These are phyloP conservation scores for Oryzias melastigma DNA, from an alignment of 2,113 vertebrate genomes.

Conservation along the genomic window DNA sequence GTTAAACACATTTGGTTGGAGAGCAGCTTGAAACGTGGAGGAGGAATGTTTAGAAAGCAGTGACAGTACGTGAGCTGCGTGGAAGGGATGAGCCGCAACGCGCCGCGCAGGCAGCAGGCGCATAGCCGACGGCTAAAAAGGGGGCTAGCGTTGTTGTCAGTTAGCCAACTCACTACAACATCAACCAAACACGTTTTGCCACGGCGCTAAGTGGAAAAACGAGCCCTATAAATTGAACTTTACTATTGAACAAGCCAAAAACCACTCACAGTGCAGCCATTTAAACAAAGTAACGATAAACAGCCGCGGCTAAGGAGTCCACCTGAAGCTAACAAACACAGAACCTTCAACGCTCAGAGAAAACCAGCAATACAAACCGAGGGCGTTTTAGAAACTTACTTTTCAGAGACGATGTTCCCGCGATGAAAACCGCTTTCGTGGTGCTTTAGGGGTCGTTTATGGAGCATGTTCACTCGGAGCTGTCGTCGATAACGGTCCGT, in stretches of 20 bases:
- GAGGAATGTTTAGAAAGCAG: background rate
- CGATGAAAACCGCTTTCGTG: slow-evolving; percentile 48
- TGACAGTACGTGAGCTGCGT: slow-evolving; percentile 12
- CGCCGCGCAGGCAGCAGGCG: slow-evolving; percentile 46
- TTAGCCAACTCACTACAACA: slow-evolving; percentile 20
- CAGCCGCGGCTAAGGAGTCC: background rate
- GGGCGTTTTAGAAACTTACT: slow-evolving; percentile 55
- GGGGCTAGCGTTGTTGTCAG: slow-evolving; percentile 9
- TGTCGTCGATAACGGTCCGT: slow-evolving; percentile 60
- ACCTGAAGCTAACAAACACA: slow-evolving; percentile 34
- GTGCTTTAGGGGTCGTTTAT: slow-evolving; percentile 62
- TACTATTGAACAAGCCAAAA: too few relatives aligned
- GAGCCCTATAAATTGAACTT: background rate
- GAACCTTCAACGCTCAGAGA: slow-evolving; percentile 12
- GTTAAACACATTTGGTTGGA: too few relatives aligned
- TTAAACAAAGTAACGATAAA: background rate
- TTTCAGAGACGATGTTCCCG: slow-evolving; percentile 49
- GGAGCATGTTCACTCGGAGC: slow-evolving; percentile 74
- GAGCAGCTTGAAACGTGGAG: background rate
- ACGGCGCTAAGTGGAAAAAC: background rate
- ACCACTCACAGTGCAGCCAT: background rate
- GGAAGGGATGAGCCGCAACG: slow-evolving; percentile 35
- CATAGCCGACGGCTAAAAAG: slow-evolving; percentile 51
- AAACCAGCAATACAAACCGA: slow-evolving; percentile 1
- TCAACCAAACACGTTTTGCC: slow-evolving; percentile 13